Conservation (phyloP, 2,113 vertebrate species). For the Vimba vimba region DNA sequence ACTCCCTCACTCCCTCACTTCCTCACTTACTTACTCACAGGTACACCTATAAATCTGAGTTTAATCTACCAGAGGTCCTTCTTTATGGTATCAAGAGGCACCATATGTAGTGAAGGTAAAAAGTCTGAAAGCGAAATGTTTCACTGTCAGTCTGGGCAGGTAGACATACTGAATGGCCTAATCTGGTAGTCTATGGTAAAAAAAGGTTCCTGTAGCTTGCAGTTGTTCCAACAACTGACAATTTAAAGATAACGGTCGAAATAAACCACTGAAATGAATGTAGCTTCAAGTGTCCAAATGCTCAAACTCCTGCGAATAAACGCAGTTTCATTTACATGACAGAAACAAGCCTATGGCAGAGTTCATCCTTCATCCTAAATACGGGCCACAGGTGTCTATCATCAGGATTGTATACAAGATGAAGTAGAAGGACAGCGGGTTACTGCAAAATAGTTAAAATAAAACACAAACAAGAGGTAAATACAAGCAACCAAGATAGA, state of each 20-base stretch:
- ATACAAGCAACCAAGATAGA: background rate
- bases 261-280: slow-evolving; percentile 25
- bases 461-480: background rate
- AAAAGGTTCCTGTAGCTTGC: slow-evolving; percentile 27
- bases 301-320: slow-evolving; percentile 23
- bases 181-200: slow-evolving; percentile 17
- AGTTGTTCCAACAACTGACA: slow-evolving; percentile 4
- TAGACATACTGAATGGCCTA: slow-evolving; percentile 32
- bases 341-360: background rate
- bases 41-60: background rate
- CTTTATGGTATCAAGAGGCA: slow-evolving; percentile 36
- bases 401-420: background rate
- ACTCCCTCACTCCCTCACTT: too few species aligned
- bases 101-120: slow-evolving; percentile 20
- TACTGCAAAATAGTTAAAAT: slow-evolving; percentile 35
- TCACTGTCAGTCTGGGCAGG: slow-evolving; percentile 45
- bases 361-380: background rate
- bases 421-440: slow-evolving; percentile 15
- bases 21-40: background rate
- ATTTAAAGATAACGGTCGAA: slow-evolving; percentile 22
- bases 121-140: slow-evolving; percentile 40
- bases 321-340: background rate
- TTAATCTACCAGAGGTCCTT: slow-evolving; percentile 33
- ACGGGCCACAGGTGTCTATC: background rate
- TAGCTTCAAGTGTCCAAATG: slow-evolving; percentile 17